Conservation (phyloP, 2,113 vertebrate genomes). For the Serranochromis macrocephalus region DNA sequence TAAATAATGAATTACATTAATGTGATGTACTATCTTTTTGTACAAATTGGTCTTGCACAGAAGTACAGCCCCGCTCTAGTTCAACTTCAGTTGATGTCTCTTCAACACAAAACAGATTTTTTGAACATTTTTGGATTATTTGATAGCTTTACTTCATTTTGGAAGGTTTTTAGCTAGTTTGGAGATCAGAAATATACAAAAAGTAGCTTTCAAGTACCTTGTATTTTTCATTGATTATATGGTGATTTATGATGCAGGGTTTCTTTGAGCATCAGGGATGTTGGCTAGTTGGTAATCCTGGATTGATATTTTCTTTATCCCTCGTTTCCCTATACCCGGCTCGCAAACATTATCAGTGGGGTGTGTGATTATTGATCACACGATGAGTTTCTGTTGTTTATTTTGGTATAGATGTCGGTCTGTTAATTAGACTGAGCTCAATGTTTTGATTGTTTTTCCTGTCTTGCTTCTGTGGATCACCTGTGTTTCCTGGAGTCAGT, state of each 20-base stretch:
- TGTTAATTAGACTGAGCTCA: neutral
- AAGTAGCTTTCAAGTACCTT: neutral
- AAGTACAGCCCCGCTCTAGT: neutral
- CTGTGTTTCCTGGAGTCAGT: neutral
- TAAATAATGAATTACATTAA: neutral
- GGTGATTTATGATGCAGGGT: neutral
- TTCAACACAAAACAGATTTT: neutral
- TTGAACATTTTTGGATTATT: neutral
- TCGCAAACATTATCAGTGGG: neutral
- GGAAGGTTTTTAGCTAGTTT: neutral
- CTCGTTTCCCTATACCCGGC: neutral
- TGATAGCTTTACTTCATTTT: neutral
- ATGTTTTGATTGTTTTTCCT: neutral
- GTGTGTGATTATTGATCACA: neutral
- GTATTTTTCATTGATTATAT: neutral
- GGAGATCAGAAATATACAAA: neutral
- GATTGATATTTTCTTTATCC: neutral
- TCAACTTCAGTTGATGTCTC: neutral
- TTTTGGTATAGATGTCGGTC: neutral
- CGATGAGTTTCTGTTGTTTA: neutral
- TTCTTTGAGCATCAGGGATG: neutral
- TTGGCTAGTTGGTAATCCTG: neutral
- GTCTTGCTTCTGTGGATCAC: neutral
- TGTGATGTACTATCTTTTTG: neutral
- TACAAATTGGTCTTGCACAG: neutral